These are phyloP conservation scores for Actinostola sp. DNA, from an alignment of 92 coral and sea anemone genomes.

Conservation along the genomic window DNA sequence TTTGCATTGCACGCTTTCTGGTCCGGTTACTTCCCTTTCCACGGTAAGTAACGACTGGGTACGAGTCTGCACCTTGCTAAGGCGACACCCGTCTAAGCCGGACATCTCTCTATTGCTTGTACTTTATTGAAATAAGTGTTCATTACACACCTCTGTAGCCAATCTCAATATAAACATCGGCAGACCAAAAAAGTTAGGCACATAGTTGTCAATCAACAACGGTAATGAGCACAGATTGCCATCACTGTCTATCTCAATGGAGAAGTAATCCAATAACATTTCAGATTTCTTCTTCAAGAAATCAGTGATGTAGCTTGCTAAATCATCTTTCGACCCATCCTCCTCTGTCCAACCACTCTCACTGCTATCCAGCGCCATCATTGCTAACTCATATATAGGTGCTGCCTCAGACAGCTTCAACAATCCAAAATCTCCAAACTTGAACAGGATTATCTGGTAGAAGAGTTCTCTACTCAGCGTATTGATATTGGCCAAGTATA, in stretches of 20 bases:
- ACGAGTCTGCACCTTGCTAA: too few relatives aligned
- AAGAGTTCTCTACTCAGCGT: conserved; percentile 86
- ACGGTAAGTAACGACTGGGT: too few relatives aligned
- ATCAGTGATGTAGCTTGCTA: conserved; percentile 78
- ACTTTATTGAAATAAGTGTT: too few relatives aligned
- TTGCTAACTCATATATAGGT: conserved; percentile 83
- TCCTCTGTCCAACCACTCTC: conserved; percentile 94
- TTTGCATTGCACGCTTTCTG: too few relatives aligned
- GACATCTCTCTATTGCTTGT: too few relatives aligned
- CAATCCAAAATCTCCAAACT: conserved; percentile 93
- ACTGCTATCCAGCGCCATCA: conserved; percentile 77
- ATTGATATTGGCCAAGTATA: conserved; percentile 85
- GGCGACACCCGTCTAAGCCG: too few relatives aligned
- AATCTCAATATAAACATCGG: conserved; percentile 92
- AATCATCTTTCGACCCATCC: conserved; percentile 90
- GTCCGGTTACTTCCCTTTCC: too few relatives aligned
- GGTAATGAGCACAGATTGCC: conserved; percentile 84
- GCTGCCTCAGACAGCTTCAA: conserved; percentile 86
- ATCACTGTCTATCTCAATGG: conserved; percentile 79
- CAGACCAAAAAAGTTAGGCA: conserved; percentile 82
- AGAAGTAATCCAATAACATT: conserved; percentile 94
- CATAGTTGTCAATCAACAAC: conserved; percentile 76
- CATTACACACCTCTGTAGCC: conserved; percentile 87
- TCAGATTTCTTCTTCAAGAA: conserved; percentile 76
- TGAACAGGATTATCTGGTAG: conserved; percentile 89